phyloP scores from a whole-genome alignment of 2,113 vertebrate genomes.

The Accipiter virgatus region DNA sequence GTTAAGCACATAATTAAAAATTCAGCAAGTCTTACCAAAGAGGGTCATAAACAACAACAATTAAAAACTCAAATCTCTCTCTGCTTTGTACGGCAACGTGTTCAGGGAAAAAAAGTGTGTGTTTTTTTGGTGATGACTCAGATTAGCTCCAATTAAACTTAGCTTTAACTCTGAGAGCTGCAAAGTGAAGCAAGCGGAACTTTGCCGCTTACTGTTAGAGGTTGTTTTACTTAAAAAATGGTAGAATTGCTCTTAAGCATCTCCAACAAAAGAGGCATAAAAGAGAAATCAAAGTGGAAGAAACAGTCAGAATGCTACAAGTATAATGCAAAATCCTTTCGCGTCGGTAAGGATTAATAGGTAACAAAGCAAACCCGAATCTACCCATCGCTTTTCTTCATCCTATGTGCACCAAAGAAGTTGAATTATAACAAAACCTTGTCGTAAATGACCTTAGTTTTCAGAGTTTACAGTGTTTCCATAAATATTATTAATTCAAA shows the following conservation, averaged over 20 bases:
- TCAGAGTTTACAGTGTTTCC: background rate
- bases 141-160: background rate
- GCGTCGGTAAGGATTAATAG: background rate
- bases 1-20: conserved; percentile 41
- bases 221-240: background rate
- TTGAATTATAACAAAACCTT: background rate
- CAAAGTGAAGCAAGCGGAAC: background rate
- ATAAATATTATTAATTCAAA: background rate
- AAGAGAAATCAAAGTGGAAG: background rate
- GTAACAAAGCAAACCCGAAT: background rate
- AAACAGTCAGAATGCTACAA: background rate
- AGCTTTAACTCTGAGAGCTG: background rate
- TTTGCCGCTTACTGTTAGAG: background rate
- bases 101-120: background rate
- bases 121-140: background rate
- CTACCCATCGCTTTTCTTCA: background rate
- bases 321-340: background rate
- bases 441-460: background rate
- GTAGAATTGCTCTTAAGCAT: background rate
- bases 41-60: background rate
- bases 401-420: background rate
- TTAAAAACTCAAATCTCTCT: background rate
- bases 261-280: background rate
- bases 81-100: background rate
- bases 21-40: background rate